Evolutionary conservation across 2,113 vertebrate species (phyloP), one percentile per base, ranked within the genome.

Genomic region (Sebastes fasciatus): DNA sequence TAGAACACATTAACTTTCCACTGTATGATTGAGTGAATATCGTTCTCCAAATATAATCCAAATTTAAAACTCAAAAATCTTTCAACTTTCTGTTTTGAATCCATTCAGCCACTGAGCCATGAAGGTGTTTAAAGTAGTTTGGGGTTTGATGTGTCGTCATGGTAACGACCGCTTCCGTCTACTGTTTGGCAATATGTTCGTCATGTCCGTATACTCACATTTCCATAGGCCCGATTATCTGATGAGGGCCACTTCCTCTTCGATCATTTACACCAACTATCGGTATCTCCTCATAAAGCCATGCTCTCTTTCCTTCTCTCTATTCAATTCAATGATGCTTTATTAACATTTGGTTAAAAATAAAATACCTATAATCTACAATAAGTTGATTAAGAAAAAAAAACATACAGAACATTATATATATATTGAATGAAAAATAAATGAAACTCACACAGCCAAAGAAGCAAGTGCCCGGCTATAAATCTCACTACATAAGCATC

Each of bases 171-270:
- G 58, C 60, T 79, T 62, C 52, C 58, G 13, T 49, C 17, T 34
- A 10, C 71, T 70, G 51, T 10, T 54, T 65, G 45, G 21, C 78
- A n/a, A 43, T 46, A 9, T 14, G 72, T 77, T 61, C 21, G 52
- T 90, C 79, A 81, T 74, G 70, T 45, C 72, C 7, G n/a, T 4
- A 34, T 34, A 2, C 67, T 83, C 62, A 68, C 9, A 79, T 91
- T 90, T 88, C 76, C 83, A 88, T 90, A 86, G 6, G 14, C 0
- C 52, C 17, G 21, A 62, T 84, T 83, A 90, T 90, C 90, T 84
- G 81, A 89, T 83, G 75, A 54, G 40, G 51, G 52, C 17, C 26
- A 71, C 61, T 89, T 91, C 88, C 80, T 90, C 80, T 66, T 58
- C 52, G 46, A 66, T 84, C 49, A 10, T 76, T 61, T 63, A 80